These are phyloP conservation scores for Brachypteracias leptosomus DNA, from an alignment of 2,113 vertebrate species.

Conservation along the genomic window DNA sequence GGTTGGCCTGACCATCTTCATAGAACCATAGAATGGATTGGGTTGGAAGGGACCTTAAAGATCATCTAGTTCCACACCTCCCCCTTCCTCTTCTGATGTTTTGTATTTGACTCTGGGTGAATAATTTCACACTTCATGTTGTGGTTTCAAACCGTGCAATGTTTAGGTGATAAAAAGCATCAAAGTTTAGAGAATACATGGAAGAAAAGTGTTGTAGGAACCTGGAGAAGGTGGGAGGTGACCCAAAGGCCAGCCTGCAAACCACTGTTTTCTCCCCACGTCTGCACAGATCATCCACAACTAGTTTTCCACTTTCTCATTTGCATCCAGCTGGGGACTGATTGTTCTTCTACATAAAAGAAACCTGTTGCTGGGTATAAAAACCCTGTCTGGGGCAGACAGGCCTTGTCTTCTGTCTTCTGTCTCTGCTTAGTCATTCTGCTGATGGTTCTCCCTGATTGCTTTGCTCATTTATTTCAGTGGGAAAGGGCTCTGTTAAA, in stretches of 20 bases:
- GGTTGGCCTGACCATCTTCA: background rate
- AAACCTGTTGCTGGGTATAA: constrained; percentile 15
- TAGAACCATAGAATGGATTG: too few relatives aligned
- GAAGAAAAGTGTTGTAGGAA: background rate
- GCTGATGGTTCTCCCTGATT: background rate
- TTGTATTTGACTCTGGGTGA: background rate
- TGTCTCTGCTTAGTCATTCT: background rate
- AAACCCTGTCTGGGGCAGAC: background rate
- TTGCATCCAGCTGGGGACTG: background rate
- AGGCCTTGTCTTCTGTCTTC: background rate
- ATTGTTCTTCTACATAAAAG: background rate
- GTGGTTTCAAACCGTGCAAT: background rate
- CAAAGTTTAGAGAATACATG: background rate
- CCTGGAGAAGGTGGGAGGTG: background rate
- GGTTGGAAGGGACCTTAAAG: background rate
- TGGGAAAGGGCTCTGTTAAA: background rate
- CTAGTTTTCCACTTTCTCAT: background rate
- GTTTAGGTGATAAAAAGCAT: background rate
- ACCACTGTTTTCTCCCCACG: background rate
- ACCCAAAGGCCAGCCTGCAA: background rate
- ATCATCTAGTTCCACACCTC: too few relatives aligned
- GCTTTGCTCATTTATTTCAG: background rate
- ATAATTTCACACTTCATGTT: background rate
- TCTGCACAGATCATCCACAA: background rate
- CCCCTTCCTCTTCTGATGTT: background rate